Evolutionary conservation across 1,140 invertebrate genomes (phyloP), one percentile per base, ranked within the genome.

Genomic region (Pseudoatta argentina): DNA sequence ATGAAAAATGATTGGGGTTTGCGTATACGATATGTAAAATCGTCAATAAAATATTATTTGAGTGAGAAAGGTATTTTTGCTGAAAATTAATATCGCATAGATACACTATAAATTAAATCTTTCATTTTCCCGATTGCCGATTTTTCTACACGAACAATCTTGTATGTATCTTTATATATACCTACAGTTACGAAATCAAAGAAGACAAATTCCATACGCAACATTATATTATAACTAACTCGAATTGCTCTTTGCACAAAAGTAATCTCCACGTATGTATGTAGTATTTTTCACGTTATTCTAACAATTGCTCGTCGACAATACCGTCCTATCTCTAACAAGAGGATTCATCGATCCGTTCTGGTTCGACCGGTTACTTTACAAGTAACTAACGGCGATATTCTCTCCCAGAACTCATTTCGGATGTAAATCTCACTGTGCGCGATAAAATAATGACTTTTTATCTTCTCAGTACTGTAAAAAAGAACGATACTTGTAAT

Each of bases 1-100:
- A 48, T 61, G 39, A 61, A 34, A 81, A 83, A 67, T 79, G 27
- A 79, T 55, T 21, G 44, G 39, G 12, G 30, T 24, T 14, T 53
- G 1, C 16, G 30, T 61, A 44, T 10, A 16, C 2, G 30, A 64
- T 72, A n/a, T n/a, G 18, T 67, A 39, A 18, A 53, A 55, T 34
- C 18, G 5, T 24, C 5, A n/a, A 0, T 69, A 14, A 66, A 69
- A n/a, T 53, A 34, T 51, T 78, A 24, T n/a, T 67, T 5, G 18
- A 64, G 16, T 10, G 2, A 12, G 34, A 30, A 30, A 14, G 18
- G 5, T 12, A 57, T 4, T 24, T 18, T 76, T 2, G 4, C 39
- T 14, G 73, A 7, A 51, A 78, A 66, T 78, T 66, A 30, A 78
- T 78, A 16, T 39, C 48, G n/a, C 48, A 1, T 21, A 48, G 6